Conservation (phyloP, 2,797 vertebrate genomes). For the Chromis chromis region DNA sequence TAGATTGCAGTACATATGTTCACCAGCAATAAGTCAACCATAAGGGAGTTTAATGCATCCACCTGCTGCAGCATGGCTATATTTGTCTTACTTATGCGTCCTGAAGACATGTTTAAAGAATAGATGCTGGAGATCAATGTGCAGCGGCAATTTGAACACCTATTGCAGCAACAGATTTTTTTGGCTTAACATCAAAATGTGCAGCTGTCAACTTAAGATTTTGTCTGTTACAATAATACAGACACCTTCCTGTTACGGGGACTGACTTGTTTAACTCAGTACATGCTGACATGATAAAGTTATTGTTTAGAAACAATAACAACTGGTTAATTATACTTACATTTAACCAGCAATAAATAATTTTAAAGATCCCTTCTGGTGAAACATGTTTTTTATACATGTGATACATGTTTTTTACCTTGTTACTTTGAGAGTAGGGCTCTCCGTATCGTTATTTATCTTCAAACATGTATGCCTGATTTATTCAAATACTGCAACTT, state of each 20-base stretch:
- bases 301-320: neutral
- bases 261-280: too few relatives aligned
- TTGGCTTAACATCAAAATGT: neutral
- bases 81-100: neutral
- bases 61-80: neutral
- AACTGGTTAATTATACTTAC: neutral
- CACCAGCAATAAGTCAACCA: neutral
- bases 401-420: too few relatives aligned
- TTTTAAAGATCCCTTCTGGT: neutral
- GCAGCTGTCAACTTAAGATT: neutral
- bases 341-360: too few relatives aligned
- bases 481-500: neutral
- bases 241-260: neutral
- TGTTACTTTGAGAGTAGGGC: too few relatives aligned
- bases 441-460: too few relatives aligned
- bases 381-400: too few relatives aligned
- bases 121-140: neutral
- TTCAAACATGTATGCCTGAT: too few relatives aligned
- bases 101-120: neutral
- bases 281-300: too few relatives aligned
- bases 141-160: neutral
- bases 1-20: conserved; percentile 30
- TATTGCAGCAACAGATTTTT: neutral
- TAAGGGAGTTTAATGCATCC: neutral
- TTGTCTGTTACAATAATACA: neutral